Evolutionary conservation across 2,113 vertebrate genomes (phyloP).

Genomic region (Neoarius graeffei): DNA sequence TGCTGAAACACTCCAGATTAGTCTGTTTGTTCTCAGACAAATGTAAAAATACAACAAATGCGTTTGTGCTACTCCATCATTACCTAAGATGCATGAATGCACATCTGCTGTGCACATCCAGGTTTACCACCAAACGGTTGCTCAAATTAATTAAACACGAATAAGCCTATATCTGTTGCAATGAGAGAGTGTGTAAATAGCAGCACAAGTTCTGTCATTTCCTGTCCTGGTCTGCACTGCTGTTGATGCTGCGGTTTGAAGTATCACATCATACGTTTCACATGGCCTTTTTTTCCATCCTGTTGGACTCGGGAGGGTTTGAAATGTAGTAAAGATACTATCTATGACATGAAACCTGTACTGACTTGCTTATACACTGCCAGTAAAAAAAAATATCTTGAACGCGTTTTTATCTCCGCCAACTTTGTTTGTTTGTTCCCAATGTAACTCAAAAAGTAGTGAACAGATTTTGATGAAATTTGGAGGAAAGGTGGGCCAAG

Average conservation of each 20-base stretch:
- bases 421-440: too few species aligned
- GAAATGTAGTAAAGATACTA: neutral
- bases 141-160: neutral
- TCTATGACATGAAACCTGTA: neutral
- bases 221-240: neutral
- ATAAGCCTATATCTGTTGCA: neutral
- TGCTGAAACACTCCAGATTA: neutral
- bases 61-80: neutral
- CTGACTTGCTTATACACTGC: neutral
- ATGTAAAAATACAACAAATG: neutral
- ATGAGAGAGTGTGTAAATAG: neutral
- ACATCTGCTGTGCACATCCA: neutral
- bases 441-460: too few species aligned
- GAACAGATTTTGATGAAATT: too few species aligned
- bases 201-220: neutral
- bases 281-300: neutral
- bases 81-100: too few species aligned
- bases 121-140: neutral
- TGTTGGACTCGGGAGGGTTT: neutral
- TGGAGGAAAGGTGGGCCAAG: too few species aligned
- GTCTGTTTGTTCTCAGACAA: neutral
- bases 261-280: neutral
- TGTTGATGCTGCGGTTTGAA: constrained; percentile 7
- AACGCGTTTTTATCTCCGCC: neutral
- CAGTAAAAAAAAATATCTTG: too few species aligned